Base-by-base conservation (phyloP, 2,888 invertebrate genomes). In the Hesperia comma region DNA sequence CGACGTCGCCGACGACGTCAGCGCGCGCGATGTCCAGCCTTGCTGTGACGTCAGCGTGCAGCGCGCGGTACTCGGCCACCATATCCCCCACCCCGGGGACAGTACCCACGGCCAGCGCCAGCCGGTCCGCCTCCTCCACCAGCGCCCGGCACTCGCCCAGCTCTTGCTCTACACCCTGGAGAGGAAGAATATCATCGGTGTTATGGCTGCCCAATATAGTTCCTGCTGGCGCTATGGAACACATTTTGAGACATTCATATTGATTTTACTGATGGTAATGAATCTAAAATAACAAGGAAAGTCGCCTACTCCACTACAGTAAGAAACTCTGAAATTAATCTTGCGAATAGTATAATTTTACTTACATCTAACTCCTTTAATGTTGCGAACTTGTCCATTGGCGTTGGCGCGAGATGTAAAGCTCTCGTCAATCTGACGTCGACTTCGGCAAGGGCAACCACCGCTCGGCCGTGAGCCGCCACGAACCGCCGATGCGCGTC, bases 371-470 rank as follows among this genome's bases (percentile, higher is more conserved):
- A 78, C 74, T 93, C 92, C 49, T 84, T 84, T 37, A 84, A 85
- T 71, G 77, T 93, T 74, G 75, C 93, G 69, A 56, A 87, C 75
- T 81, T 91, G 78, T 84, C 94, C 72, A 75, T 87, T 72, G 77
- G 94, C 76, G 72, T 85, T 71, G 91, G 92, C 0, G 94, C 88
- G 1, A 96, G 88, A 74, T 95, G 95, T 75, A 96, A 93, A 3
- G 96, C 85, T 67, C 96, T 94, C 0, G 96, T 96, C 15, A 97
- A 86, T 43, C 95, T 91, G 0, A 95, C 95, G 75, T 97, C 96
- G 0, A 96, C 93, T 74, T 95, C 94, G 0, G 95, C 95, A 21
- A 97, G 83, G 2, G 95, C 94, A 12, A 96, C 94, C 0, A 97
- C 94, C 0, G 96, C 95, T 37, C 94, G 94, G 5, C 95, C 95